Percentiles rank a stretch among this genome's conserved stretches.
Conservation (phyloP, 2,888 invertebrate species). For the Idaea biselata region DNA sequence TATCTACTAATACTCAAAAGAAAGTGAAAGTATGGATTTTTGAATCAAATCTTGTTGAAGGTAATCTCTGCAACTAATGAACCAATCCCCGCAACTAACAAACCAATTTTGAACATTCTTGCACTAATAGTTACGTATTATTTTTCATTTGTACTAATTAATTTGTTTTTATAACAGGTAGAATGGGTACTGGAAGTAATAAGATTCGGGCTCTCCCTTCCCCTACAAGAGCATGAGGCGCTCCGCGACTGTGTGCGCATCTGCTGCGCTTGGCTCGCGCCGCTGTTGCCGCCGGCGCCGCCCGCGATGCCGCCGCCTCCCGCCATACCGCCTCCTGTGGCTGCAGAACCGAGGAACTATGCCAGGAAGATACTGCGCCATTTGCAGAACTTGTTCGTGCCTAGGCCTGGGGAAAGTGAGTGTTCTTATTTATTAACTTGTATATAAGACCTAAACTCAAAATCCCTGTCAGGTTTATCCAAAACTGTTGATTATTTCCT, state of each 20-base stretch:
- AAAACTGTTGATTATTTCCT: no score
- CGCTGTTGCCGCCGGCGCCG: constrained; percentile 91
- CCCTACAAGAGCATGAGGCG: constrained; percentile 94
- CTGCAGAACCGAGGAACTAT: constrained; percentile 94
- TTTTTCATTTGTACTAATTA: no score
- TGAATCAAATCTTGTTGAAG: no score
- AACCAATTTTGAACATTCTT: no score
- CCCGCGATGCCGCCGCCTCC: constrained; percentile 91
- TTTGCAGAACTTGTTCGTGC: constrained; percentile 96
- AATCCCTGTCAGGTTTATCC: no score
- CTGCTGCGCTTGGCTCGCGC: constrained; percentile 97
- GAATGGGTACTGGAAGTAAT: constrained; percentile 93
- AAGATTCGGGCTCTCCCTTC: constrained; percentile 94
- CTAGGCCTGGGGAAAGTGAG: constrained; percentile 95
- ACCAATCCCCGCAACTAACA: no score
- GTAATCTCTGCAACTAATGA: no score
- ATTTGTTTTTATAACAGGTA: no score
- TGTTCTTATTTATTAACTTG: constrained; percentile 22
- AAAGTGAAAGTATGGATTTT: no score
- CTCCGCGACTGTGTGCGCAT: constrained; percentile 97
- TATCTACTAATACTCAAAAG: no score
- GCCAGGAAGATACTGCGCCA: constrained; percentile 94
- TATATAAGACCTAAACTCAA: no score
- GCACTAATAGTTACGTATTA: no score
- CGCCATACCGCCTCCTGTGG: constrained; percentile 93